These are phyloP conservation scores for Anadara kagoshimensis DNA, from an alignment of 1,140 invertebrate species.

Conservation along the genomic window DNA sequence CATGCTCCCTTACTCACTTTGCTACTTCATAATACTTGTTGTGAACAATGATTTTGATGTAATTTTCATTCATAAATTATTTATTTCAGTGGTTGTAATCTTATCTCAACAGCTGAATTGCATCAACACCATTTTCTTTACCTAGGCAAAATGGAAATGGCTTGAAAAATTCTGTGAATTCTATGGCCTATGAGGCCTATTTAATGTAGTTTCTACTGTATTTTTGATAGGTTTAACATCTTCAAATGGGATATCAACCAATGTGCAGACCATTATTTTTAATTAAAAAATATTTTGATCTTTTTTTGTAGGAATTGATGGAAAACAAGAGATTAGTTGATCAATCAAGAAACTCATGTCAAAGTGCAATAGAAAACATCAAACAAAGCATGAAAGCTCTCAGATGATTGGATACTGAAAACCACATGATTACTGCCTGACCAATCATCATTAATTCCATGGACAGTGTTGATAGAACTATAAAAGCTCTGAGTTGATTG, in stretches of 20 bases:
- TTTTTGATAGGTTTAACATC: neutral
- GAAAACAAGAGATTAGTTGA: slow-evolving; percentile 11
- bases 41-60: too few species aligned
- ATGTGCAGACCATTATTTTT: neutral
- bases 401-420: too few species aligned
- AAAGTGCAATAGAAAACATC: slow-evolving; percentile 12
- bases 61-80: too few species aligned
- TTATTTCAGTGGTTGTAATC: too few species aligned
- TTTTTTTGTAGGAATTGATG: neutral
- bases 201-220: too few species aligned
- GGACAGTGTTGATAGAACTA: too few species aligned
- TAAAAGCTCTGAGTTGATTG: too few species aligned
- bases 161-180: neutral
- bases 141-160: neutral
- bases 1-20: too few species aligned
- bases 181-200: neutral
- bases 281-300: neutral
- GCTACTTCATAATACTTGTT: too few species aligned
- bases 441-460: too few species aligned
- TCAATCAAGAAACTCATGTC: neutral
- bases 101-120: neutral
- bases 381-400: slow-evolving; percentile 11
- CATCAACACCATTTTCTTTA: neutral
- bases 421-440: too few species aligned
- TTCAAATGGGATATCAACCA: neutral